Conservation (phyloP, 2,797 vertebrate genomes). For the Myripristis jacobus region DNA sequence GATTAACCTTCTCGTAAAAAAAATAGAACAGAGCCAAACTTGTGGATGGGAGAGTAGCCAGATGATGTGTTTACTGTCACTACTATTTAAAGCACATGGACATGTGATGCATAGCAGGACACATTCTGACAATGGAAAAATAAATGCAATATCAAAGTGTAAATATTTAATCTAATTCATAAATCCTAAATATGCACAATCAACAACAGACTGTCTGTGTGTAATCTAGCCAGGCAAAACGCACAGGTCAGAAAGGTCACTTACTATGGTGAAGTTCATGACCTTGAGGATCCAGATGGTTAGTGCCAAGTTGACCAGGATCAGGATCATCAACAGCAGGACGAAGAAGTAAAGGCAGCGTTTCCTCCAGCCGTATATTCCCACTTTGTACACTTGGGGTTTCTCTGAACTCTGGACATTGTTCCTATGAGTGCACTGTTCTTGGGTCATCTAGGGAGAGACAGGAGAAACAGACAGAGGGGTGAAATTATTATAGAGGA, state of each 20-base stretch:
- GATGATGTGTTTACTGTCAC: too few relatives aligned
- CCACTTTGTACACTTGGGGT: constrained; percentile 98
- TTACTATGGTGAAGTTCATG: constrained; percentile 99
- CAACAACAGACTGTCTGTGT: too few relatives aligned
- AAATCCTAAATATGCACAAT: too few relatives aligned
- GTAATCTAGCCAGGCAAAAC: too few relatives aligned
- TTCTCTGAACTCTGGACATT: constrained; percentile 94
- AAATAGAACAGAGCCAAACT: too few relatives aligned
- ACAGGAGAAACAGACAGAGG: constrained; percentile 8
- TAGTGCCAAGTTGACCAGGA: constrained; percentile 98
- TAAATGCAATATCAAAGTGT: too few relatives aligned
- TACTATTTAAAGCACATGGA: too few relatives aligned
- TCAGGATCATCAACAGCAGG: constrained; percentile 97
- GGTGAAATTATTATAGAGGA: not conserved
- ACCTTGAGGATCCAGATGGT: constrained; percentile 99
- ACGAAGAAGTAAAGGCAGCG: constrained; percentile 99
- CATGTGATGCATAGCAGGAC: too few relatives aligned
- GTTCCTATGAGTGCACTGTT: constrained; percentile 95
- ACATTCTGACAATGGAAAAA: too few relatives aligned
- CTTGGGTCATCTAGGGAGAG: constrained; percentile 90
- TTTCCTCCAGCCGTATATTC: constrained; percentile 99
- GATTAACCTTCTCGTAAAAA: too few relatives aligned
- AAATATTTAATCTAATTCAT: too few relatives aligned
- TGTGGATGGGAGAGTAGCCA: too few relatives aligned
- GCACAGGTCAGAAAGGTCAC: constrained; percentile 64